Base-by-base conservation (phyloP, 2,797 vertebrate species). In the Thaleichthys pacificus region DNA sequence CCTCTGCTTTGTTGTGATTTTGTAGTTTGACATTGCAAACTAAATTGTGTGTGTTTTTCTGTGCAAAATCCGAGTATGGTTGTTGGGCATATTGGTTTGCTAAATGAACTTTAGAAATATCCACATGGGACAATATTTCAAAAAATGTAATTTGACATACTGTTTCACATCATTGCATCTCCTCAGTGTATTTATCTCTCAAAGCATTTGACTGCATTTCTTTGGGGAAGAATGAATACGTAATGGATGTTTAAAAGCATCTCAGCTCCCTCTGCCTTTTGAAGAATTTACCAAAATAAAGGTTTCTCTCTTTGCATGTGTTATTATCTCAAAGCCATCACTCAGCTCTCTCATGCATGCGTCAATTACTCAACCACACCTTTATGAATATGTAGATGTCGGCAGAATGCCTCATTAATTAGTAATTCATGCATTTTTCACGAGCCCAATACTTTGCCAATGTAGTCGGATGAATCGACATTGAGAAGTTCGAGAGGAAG, bases 371-470 rank as follows among this genome's bases (percentile, higher is more conserved):
- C 83, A 84, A 77, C 84, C 85, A 93, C 92, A 93, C 93, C 93
- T 94, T 93, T 93, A 94, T 93, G 90, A 93, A 94, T 94, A 94
- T 94, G 93, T 91, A 94, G 93, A 94, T 93, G 83, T 87, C 85
- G 84, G 85, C 74, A 93, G 91, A 94, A 94, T 93, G 93, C 88
- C 89, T 93, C 92, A 94, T 94, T 94, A 93, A 94, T 93, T 93
- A 93, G 93, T 92, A 92, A 94, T 94, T 93, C 91, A 91, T 93
- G 91, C 91, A 92, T 93, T 93, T 94, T 92, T 93, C 90, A 94
- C 89, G 84, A 91, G 82, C 88, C 85, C 81, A 86, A 91, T 89
- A 91, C 89, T 88, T 91, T 91, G 90, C 88, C 78, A 87, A 86
- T 90, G 88, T 82, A 85, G 84, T 83, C 85, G 91, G 90, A 91